Percentiles rank a stretch among this genome's conserved stretches.
Evolutionary conservation across 2,888 invertebrate species (phyloP).

Genomic region (Amaurobius ferox): DNA sequence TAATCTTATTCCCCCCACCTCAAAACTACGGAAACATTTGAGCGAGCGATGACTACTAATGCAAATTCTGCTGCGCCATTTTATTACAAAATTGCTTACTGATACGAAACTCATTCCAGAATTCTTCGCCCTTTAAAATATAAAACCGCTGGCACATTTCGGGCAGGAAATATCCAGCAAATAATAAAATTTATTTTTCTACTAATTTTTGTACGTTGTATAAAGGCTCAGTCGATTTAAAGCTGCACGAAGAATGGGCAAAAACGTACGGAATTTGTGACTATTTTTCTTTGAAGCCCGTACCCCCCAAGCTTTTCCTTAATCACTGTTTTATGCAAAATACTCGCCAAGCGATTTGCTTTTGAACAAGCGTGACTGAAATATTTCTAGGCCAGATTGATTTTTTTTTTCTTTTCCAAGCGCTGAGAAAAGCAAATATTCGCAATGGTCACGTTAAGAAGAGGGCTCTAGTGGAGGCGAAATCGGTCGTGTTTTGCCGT

Average conservation of each 20-base stretch:
- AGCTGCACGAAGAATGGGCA: constrained; percentile 40
- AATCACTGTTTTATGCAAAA: constrained; percentile 70
- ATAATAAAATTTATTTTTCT: constrained; percentile 51
- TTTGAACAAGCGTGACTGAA: constrained; percentile 61
- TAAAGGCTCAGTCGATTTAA: constrained; percentile 52
- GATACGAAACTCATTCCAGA: constrained; percentile 25
- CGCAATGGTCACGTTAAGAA: constrained; percentile 26
- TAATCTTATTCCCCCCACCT: background rate
- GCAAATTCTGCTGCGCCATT: constrained; percentile 26
- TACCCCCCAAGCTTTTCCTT: constrained; percentile 35
- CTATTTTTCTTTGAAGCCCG: constrained; percentile 48
- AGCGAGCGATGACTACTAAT: constrained; percentile 19
- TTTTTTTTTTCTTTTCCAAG: constrained; percentile 55
- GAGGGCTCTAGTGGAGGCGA: background rate
- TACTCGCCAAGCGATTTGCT: constrained; percentile 66
- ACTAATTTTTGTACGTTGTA: constrained; percentile 23
- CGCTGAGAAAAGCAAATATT: constrained; percentile 40
- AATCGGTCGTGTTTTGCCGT: background rate
- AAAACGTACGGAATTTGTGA: constrained; percentile 57
- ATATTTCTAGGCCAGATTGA: constrained; percentile 64
- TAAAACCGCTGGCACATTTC: constrained; percentile 25
- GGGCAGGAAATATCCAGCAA: constrained; percentile 28
- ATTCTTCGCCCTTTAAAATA: constrained; percentile 6
- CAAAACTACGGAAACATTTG: background rate
- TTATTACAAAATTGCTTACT: constrained; percentile 55